Base-by-base conservation (phyloP, 2,797 vertebrate genomes). In the Takifugu rubripes region DNA sequence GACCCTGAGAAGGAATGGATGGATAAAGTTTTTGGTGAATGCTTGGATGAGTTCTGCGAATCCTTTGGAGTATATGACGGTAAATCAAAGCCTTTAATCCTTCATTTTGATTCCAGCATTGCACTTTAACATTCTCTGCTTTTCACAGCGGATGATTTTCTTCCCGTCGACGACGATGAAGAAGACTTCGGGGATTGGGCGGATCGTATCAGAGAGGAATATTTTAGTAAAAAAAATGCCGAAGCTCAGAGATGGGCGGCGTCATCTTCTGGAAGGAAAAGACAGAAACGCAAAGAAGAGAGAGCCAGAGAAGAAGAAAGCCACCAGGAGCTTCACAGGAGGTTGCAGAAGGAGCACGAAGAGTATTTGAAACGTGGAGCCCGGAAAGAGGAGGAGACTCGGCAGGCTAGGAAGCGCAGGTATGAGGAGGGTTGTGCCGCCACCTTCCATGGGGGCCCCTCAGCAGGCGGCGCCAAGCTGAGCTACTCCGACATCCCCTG, bases 401-500 rank as follows among this genome's bases (percentile, higher is more conserved):
- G 73, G 0, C 80, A 25, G 54, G 88, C 90, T 2, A 88, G 77
- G 74, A 90, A 88, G 70, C 78, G 54, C 1, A 84, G 68, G 1
- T 94, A 93, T 0, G 88, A 92, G 15, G 89, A 87, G 17, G 76
- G 59, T 16, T 93, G 91, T 6, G 81, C 87, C 0, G 76, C 79
- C 0, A 87, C 91, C 0, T 91, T 91, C 68, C 53, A 57, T 0
- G 26, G 59, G 0, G 59, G 59, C 11, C 53, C 77, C 3, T 74
- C 72, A 0, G 60, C 59, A 0, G 49, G 33, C 1, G 25, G 48
- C 46, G 4, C 53, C 1, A 84, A 86, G 57, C 85, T 95, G 81
- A 77, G 86, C 74, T 96, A 94, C 29, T 25, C 55, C 0, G 94
- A 94, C 78, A 93, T 97, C 73, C 95, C 94, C 47, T 95, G 94